Evolutionary conservation across 2,888 invertebrate species (phyloP).

Genomic region (Molorchus minor): DNA sequence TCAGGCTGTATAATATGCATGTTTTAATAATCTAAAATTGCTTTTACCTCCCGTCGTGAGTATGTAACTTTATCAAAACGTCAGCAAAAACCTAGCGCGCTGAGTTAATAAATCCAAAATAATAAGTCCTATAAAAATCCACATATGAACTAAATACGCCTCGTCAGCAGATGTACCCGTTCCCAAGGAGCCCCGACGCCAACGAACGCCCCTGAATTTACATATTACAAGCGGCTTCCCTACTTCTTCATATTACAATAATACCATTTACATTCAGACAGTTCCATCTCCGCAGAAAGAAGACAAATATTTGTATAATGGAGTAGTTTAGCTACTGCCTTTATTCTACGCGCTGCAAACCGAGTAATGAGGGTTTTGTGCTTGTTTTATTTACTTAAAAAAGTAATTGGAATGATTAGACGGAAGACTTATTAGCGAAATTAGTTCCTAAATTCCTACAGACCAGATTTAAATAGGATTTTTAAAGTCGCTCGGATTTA

Average conservation of each 20-base stretch:
- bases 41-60: background rate
- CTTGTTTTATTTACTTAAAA: slow-evolving; percentile 26
- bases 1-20: no score
- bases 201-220: slow-evolving; percentile 43
- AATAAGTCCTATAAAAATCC: slow-evolving; percentile 18
- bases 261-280: slow-evolving; percentile 58
- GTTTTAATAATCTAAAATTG: no score
- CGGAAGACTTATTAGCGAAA: slow-evolving; percentile 15
- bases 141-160: slow-evolving; percentile 15
- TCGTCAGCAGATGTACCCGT: slow-evolving; percentile 19
- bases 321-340: slow-evolving; percentile 50
- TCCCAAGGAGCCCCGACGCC: slow-evolving; percentile 22
- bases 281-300: slow-evolving; percentile 55
- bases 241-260: slow-evolving; percentile 58
- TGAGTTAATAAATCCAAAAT: background rate
- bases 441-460: slow-evolving; percentile 16
- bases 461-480: no score
- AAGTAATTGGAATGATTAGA: slow-evolving; percentile 23
- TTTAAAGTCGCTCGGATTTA: no score
- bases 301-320: slow-evolving; percentile 61
- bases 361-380: slow-evolving; percentile 39
- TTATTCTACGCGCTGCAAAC: slow-evolving; percentile 26
- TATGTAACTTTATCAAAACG: no score
- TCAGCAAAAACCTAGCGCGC: no score
- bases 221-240: slow-evolving; percentile 53